phyloP scores from a whole-genome alignment of 2,113 vertebrate genomes.

The Sitta europaea region DNA sequence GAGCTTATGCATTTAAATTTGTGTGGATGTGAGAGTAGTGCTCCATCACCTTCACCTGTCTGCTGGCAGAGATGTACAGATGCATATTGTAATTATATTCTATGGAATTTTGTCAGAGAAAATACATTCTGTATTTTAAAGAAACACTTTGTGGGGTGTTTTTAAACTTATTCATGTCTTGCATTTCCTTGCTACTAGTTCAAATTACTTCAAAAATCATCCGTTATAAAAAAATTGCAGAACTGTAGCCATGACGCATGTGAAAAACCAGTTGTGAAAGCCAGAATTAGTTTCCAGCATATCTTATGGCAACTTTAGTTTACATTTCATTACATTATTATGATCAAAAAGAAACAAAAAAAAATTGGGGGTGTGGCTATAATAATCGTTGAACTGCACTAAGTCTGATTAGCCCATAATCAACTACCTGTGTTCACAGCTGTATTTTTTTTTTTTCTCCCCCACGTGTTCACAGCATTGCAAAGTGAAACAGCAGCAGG shows the following conservation, averaged over 20 bases:
- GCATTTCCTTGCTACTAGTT: not conserved
- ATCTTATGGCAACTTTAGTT: not conserved
- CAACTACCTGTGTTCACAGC: not conserved
- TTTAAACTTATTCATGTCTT: not conserved
- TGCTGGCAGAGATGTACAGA: not conserved
- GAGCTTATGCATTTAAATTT: not conserved
- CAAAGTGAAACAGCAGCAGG: not conserved
- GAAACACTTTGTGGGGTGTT: not conserved
- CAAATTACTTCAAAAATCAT: not conserved
- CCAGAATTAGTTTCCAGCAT: not conserved
- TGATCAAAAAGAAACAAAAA: not conserved
- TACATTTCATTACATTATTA: not conserved
- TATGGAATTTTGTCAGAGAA: not conserved
- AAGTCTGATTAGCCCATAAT: not conserved
- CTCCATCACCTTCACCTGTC: not conserved
- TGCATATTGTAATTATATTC: not conserved
- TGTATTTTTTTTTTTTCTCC: not conserved
- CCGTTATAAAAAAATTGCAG: not conserved
- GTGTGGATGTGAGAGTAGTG: not conserved
- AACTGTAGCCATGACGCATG: not conserved
- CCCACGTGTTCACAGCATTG: not conserved
- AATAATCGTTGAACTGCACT: not conserved
- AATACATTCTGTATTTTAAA: not conserved
- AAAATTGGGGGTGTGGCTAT: accelerated
- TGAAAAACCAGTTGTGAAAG: not conserved